Percentiles rank a stretch among this genome's conserved stretches.
Conservation (phyloP, 2,113 vertebrate genomes). For the Gnathonemus longibarbis region DNA sequence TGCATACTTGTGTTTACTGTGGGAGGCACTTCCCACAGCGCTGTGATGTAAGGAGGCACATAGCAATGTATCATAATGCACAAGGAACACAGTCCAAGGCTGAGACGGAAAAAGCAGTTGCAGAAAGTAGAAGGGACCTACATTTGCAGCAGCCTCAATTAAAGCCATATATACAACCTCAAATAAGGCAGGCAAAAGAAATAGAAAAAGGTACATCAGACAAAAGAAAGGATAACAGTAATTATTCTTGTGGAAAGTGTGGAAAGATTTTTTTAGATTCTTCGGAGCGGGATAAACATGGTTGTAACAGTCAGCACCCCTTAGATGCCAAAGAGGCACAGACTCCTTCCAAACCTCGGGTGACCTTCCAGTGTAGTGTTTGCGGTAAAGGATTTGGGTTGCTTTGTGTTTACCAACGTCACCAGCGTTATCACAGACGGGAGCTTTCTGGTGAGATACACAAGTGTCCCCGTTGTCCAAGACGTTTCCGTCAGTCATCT, state of each 20-base stretch:
- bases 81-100: conserved; percentile 30
- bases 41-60: conserved; percentile 61
- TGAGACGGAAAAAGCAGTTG: conserved; percentile 43
- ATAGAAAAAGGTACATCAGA: conserved; percentile 14
- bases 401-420: conserved; percentile 60
- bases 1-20: conserved; percentile 61
- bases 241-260: conserved; percentile 16
- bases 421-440: conserved; percentile 61
- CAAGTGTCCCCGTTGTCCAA: conserved; percentile 50
- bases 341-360: conserved; percentile 28
- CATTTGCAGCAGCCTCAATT: conserved; percentile 24
- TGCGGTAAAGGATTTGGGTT: conserved; percentile 63
- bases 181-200: conserved; percentile 6
- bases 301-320: conserved; percentile 23
- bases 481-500: conserved; percentile 49
- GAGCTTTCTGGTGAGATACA: conserved; percentile 37
- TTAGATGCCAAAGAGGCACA: conserved; percentile 29
- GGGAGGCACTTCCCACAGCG: conserved; percentile 62
- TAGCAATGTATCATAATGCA: conserved; percentile 59
- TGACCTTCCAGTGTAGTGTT: conserved; percentile 59
- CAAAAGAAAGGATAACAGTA: conserved; percentile 35
- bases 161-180: neutral
- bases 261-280: conserved; percentile 8
- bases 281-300: conserved; percentile 14
- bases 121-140: conserved; percentile 30